Evolutionary conservation across 2,797 vertebrate species (phyloP).

Genomic region (Spinibarbus caldwelli): DNA sequence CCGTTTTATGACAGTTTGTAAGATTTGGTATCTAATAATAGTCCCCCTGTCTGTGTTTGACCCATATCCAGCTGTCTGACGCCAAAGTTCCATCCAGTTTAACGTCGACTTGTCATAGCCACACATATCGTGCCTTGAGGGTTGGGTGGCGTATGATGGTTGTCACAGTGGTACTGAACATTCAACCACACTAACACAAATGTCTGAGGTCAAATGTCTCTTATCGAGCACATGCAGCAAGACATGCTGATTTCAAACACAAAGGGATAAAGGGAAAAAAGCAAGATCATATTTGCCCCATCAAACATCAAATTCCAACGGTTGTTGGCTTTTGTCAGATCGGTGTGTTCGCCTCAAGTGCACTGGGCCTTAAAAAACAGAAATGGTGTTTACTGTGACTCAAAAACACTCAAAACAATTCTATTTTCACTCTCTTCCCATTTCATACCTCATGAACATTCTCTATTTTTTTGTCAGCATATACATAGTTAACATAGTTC

Average conservation of each 20-base stretch:
- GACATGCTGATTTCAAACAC: not conserved
- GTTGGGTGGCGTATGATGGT: not conserved
- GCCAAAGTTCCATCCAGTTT: constrained; percentile 14
- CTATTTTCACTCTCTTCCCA: not conserved
- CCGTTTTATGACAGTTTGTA: constrained; percentile 23
- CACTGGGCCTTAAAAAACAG: not conserved
- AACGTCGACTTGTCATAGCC: constrained; percentile 1
- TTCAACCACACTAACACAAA: not conserved
- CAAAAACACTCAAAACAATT: not conserved
- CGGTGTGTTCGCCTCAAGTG: not conserved
- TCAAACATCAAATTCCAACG: not conserved
- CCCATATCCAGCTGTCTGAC: constrained; percentile 26
- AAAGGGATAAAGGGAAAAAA: not conserved
- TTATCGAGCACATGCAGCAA: constrained; percentile 1
- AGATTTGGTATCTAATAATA: not conserved
- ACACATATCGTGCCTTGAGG: not conserved
- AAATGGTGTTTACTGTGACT: not conserved
- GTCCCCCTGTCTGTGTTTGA: constrained; percentile 22
- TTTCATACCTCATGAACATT: no score
- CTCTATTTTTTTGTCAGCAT: not conserved
- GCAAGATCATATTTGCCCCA: not conserved
- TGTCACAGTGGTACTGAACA: constrained; percentile 27
- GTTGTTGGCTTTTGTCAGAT: not conserved
- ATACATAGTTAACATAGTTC: not conserved
- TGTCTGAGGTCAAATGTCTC: constrained; percentile 20